These are phyloP conservation scores for Pristionchus entomophagus DNA, from an alignment of 2,888 invertebrate genomes.

Conservation along the genomic window DNA sequence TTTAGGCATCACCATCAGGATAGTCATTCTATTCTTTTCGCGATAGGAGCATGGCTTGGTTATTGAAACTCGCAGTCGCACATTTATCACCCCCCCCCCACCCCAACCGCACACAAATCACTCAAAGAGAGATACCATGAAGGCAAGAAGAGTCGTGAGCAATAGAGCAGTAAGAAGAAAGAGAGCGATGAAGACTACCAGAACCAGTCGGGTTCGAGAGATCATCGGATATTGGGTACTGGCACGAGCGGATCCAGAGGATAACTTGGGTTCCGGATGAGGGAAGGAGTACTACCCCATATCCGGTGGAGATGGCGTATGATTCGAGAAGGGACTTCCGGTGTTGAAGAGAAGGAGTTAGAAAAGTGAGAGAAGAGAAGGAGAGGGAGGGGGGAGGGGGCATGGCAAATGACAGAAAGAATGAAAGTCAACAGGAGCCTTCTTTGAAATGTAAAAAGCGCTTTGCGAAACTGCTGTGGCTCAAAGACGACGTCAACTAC, in stretches of 20 bases:
- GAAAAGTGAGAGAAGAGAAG: not conserved
- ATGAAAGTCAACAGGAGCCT: not conserved
- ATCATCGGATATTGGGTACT: slow-evolving; percentile 1
- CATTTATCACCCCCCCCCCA: no score
- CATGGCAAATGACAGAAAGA: not conserved
- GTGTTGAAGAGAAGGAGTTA: not conserved
- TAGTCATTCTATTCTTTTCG: no score
- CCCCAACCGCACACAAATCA: not conserved
- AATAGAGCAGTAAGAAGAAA: not conserved
- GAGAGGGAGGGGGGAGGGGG: not conserved
- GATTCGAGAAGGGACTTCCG: slow-evolving; percentile 9
- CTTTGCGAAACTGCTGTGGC: not conserved
- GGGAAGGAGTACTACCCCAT: not conserved
- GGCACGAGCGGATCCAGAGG: not conserved
- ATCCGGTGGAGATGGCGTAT: slow-evolving; percentile 16
- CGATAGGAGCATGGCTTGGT: no score
- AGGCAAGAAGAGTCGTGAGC: not conserved
- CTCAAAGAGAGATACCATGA: not conserved
- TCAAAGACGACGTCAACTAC: no score
- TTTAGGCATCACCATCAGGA: no score
- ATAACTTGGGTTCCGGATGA: not conserved
- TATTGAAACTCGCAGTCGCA: no score
- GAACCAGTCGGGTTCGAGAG: not conserved
- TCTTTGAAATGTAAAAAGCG: slow-evolving; percentile 26
- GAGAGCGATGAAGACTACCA: not conserved